These are phyloP conservation scores for Camponotus vicinus DNA, from an alignment of 1,140 invertebrate species.

Conservation along the genomic window DNA sequence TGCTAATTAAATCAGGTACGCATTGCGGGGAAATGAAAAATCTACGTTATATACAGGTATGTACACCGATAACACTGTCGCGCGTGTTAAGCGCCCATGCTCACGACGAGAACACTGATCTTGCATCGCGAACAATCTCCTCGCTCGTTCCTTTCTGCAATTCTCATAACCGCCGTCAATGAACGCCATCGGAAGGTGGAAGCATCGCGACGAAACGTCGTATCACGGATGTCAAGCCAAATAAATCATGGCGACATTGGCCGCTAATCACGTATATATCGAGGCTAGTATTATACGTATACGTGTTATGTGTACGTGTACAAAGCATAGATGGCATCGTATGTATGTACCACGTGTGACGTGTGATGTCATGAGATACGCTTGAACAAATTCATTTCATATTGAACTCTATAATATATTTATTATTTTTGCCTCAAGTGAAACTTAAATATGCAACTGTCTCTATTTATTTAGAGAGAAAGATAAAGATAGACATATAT, in stretches of 20 bases:
- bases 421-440: too few species aligned
- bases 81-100: not conserved
- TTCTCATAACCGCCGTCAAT: constrained; percentile 22
- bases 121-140: constrained; percentile 2
- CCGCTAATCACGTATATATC: too few species aligned
- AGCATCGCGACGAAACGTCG: constrained; percentile 1
- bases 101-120: constrained; percentile 24
- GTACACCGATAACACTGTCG: constrained; percentile 47
- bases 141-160: not conserved
- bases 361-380: too few species aligned
- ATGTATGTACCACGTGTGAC: too few species aligned
- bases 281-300: too few species aligned
- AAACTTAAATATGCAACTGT: too few species aligned
- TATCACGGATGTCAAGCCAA: not conserved
- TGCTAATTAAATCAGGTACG: constrained; percentile 62
- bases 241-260: constrained; percentile 3
- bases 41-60: constrained; percentile 65
- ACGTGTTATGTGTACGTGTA: too few species aligned
- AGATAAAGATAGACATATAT: too few species aligned
- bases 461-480: too few species aligned
- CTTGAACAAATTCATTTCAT: too few species aligned
- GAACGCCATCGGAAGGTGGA: not conserved
- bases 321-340: too few species aligned
- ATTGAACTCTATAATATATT: too few species aligned
- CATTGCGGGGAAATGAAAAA: constrained; percentile 29